Conservation (phyloP, 2,113 vertebrate species). For the Zosterops japonicus region DNA sequence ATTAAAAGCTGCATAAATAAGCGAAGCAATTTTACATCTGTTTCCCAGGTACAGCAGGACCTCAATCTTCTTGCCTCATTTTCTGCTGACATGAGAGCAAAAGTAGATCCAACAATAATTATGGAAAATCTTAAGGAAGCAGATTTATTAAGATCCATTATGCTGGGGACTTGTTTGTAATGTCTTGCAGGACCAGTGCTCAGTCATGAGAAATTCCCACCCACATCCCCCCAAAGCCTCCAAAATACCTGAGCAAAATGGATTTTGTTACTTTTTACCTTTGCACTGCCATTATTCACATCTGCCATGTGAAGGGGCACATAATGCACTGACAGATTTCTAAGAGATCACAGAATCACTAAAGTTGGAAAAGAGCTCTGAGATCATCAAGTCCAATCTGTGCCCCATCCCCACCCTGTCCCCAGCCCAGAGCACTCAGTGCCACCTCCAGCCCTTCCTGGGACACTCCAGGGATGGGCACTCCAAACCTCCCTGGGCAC, state of each 20-base stretch:
- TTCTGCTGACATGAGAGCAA: conserved; percentile 41
- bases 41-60: conserved; percentile 1
- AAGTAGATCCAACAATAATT: conserved; percentile 53
- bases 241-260: background rate
- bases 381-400: rapidly evolving
- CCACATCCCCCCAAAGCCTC: background rate
- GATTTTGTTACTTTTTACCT: background rate
- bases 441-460: background rate
- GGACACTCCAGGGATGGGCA: background rate
- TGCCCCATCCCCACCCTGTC: rapidly evolving
- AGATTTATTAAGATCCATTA: conserved; percentile 46
- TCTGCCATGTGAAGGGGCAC: background rate
- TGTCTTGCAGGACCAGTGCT: background rate
- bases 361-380: background rate
- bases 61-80: conserved; percentile 46
- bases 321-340: background rate
- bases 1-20: conserved; percentile 20
- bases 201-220: background rate
- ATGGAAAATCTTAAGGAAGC: conserved; percentile 49
- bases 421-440: background rate
- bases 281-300: background rate
- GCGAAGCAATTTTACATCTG: background rate
- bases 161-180: background rate
- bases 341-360: background rate
- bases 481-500: background rate